Evolutionary conservation across 2,797 vertebrate genomes (phyloP).

Genomic region (Mormyrops attenuatus): DNA sequence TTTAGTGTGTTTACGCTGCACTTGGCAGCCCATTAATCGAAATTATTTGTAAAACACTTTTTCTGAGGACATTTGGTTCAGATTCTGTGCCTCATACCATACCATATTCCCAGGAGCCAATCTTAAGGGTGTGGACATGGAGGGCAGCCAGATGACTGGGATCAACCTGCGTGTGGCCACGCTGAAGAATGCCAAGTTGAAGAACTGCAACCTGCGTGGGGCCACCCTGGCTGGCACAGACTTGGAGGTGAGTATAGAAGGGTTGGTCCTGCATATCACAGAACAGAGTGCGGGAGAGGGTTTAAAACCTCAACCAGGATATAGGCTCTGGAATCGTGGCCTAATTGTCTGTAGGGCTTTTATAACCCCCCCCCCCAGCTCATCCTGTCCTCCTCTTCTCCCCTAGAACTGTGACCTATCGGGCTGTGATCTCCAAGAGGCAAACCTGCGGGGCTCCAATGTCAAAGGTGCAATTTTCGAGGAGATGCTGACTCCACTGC

Average conservation of each 20-base stretch:
- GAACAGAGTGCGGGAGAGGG: neutral
- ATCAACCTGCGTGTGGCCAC: conserved; percentile 77
- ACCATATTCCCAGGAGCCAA: conserved; percentile 74
- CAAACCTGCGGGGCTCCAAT: conserved; percentile 70
- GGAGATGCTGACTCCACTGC: conserved; percentile 87
- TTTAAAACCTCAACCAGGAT: neutral
- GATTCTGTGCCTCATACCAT: neutral
- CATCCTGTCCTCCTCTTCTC: neutral
- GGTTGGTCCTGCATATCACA: neutral
- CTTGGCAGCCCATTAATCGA: neutral
- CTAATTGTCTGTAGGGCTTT: neutral
- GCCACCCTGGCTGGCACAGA: conserved; percentile 94
- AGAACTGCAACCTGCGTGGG: conserved; percentile 93
- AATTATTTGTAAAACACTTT: neutral
- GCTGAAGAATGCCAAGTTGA: conserved; percentile 93
- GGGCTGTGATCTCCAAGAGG: conserved; percentile 73
- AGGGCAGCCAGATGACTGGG: conserved; percentile 89
- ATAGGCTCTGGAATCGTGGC: neutral
- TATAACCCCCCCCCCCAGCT: neutral
- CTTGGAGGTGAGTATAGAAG: conserved; percentile 71
- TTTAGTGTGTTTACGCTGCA: neutral
- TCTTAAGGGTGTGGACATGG: conserved; percentile 97
- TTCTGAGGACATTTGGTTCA: neutral
- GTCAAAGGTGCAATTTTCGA: conserved; percentile 81
- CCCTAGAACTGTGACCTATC: conserved; percentile 70